Percentiles rank a stretch among this genome's conserved stretches.
These are phyloP conservation scores for Agrochola lychnidis DNA, from an alignment of 2,888 invertebrate genomes.

Conservation along the genomic window DNA sequence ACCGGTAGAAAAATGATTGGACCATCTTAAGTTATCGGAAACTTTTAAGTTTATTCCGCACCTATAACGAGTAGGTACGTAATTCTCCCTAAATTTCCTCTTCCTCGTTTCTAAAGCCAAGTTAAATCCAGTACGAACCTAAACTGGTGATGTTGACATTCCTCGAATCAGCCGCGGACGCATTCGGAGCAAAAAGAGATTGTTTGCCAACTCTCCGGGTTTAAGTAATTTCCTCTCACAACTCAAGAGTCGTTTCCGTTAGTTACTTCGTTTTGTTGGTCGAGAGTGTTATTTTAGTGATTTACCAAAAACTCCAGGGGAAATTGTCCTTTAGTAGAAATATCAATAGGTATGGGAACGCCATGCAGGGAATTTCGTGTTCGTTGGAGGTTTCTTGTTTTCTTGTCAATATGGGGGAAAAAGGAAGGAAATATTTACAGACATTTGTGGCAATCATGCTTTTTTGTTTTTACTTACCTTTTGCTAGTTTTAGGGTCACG, in stretches of 20 bases:
- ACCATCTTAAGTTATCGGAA: background rate
- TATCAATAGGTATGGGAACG: conserved; percentile 58
- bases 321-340: conserved; percentile 66
- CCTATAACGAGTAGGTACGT: conserved; percentile 8
- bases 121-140: conserved; percentile 25
- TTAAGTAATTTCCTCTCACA: conserved; percentile 81
- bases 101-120: conserved; percentile 5
- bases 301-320: conserved; percentile 61
- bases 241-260: conserved; percentile 76
- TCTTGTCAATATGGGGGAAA: conserved; percentile 56
- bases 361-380: conserved; percentile 33
- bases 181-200: conserved; percentile 69
- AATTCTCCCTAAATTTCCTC: conserved; percentile 11
- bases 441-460: conserved; percentile 55
- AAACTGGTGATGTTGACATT: conserved; percentile 68
- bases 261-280: conserved; percentile 69
- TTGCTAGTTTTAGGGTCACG: background rate
- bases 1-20: background rate
- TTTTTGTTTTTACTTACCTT: conserved; percentile 20
- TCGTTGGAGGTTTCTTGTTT: conserved; percentile 41
- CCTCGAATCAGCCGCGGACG: conserved; percentile 66
- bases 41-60: background rate
- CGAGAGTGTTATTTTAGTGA: conserved; percentile 68
- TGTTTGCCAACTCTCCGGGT: conserved; percentile 75
- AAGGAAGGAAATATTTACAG: conserved; percentile 50